Evolutionary conservation across 2,113 vertebrate species (phyloP).

Genomic region (Halcyon senegalensis): DNA sequence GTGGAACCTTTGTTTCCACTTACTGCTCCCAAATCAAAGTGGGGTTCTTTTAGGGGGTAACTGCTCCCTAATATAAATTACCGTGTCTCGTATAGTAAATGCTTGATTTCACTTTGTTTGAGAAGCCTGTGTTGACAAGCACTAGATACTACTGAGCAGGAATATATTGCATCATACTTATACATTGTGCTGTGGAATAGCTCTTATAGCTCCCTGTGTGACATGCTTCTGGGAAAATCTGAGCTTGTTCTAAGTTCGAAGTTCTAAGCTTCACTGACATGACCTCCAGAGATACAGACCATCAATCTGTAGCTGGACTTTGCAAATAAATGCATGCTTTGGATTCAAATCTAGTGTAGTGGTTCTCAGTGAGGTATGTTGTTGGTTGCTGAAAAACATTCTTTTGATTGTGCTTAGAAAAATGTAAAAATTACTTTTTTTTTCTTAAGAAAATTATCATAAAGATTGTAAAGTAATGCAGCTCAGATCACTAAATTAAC

Average conservation of each 20-base stretch:
- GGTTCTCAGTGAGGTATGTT: background rate
- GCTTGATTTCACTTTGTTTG: background rate
- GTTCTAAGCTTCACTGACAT: background rate
- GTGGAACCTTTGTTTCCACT: background rate
- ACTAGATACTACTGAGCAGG: background rate
- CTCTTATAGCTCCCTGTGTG: background rate
- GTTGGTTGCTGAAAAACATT: background rate
- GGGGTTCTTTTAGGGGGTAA: background rate
- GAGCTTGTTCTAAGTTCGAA: background rate
- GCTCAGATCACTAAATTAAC: background rate
- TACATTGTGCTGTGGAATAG: background rate
- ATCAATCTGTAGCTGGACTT: background rate
- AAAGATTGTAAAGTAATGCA: background rate
- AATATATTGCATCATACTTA: background rate
- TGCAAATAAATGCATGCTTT: background rate
- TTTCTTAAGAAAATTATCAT: background rate
- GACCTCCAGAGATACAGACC: background rate
- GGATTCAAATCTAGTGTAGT: background rate
- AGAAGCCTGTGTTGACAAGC: background rate
- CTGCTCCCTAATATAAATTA: background rate
- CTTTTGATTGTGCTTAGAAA: background rate
- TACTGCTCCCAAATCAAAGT: background rate
- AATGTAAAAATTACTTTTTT: background rate
- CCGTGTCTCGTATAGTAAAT: background rate
- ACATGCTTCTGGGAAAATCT: background rate